Evolutionary conservation across 2,797 vertebrate genomes (phyloP).

Genomic region (Eulemur mongoz): DNA sequence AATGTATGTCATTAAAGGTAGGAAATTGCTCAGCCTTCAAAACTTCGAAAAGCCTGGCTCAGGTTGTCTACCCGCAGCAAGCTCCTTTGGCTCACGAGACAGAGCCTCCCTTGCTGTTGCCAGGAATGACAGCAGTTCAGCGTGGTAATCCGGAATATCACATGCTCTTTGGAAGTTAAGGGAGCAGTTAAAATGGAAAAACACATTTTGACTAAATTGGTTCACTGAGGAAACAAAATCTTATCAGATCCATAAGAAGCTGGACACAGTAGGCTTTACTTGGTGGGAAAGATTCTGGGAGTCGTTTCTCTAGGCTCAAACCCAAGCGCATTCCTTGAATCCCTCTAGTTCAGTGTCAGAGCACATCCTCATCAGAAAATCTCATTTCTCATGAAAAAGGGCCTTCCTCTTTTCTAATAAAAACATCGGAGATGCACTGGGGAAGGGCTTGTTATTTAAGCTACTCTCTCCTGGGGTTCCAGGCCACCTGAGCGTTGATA

Average conservation of each 20-base stretch:
- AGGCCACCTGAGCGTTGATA: neutral
- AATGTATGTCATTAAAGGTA: neutral
- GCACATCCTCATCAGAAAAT: neutral
- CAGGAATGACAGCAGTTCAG: constrained; percentile 44
- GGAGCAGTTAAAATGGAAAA: constrained; percentile 66
- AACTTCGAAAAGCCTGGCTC: constrained; percentile 36
- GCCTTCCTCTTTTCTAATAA: neutral
- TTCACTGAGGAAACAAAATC: constrained; percentile 55
- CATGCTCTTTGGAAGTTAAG: constrained; percentile 49
- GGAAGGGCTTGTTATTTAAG: neutral
- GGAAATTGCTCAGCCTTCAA: constrained; percentile 28
- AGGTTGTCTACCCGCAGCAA: neutral
- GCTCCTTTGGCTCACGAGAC: neutral
- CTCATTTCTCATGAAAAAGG: neutral
- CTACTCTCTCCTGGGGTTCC: neutral
- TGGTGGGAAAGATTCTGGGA: neutral
- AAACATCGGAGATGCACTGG: neutral
- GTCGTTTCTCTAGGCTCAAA: neutral
- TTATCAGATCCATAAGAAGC: constrained; percentile 22
- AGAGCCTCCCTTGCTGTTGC: constrained; percentile 1
- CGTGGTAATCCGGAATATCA: constrained; percentile 24
- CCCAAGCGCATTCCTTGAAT: neutral
- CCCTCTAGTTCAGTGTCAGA: neutral
- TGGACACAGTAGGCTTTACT: neutral
- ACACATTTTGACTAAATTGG: constrained; percentile 62